Conservation (phyloP, 2,113 vertebrate genomes). For the Tyrannus savana region DNA sequence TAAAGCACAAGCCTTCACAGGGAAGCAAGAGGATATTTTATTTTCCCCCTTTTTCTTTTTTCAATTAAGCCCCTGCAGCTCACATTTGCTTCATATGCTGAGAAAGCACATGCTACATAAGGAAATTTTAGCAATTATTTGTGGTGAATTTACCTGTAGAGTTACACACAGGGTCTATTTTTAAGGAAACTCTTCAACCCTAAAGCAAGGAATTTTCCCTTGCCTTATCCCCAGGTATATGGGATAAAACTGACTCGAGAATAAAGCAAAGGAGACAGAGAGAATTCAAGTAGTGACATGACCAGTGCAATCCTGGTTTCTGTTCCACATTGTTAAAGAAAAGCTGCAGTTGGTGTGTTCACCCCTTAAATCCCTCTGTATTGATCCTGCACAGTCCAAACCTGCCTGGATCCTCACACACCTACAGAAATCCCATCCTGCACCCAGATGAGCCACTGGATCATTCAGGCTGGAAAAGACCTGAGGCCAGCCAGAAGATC, state of each 20-base stretch:
- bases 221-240: not conserved
- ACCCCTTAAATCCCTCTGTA: not conserved
- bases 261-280: not conserved
- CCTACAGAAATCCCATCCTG: not conserved
- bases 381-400: not conserved
- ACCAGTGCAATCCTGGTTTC: not conserved
- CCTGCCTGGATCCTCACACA: accelerated
- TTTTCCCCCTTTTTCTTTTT: not conserved
- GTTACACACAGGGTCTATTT: not conserved
- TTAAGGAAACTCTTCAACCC: not conserved
- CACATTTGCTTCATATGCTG: not conserved
- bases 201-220: not conserved
- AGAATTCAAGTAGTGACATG: not conserved
- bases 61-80: not conserved
- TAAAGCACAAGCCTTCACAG: accelerated
- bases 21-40: not conserved
- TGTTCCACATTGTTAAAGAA: not conserved
- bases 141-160: not conserved
- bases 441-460: not conserved
- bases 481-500: not conserved
- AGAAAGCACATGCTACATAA: not conserved
- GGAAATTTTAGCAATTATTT: not conserved
- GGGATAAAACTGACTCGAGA: not conserved
- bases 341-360: not conserved
- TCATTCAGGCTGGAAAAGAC: not conserved